phyloP scores from a whole-genome alignment of 2,113 vertebrate genomes.

The Actinemys pallida region DNA sequence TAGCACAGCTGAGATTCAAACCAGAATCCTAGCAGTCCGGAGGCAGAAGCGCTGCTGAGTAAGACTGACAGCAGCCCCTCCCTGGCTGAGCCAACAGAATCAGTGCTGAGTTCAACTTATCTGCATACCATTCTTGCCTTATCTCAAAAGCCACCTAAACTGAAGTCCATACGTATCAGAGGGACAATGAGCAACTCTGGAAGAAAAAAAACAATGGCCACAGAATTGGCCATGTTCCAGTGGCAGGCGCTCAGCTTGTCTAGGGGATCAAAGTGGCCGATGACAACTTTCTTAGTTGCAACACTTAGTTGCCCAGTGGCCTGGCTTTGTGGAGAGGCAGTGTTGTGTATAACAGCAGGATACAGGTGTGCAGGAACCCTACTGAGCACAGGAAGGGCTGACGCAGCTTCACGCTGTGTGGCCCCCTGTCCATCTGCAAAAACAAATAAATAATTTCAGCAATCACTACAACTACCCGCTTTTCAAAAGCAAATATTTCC shows the following conservation, averaged over 20 bases:
- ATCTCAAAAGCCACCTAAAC: background rate
- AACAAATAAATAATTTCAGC: background rate
- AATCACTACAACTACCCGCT: background rate
- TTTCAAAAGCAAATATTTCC: background rate
- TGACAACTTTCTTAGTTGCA: background rate
- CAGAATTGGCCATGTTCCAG: background rate
- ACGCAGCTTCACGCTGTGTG: background rate
- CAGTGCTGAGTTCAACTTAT: background rate
- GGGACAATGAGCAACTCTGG: background rate
- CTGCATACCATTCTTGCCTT: background rate
- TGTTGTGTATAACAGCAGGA: background rate
- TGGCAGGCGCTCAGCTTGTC: background rate
- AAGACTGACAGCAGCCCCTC: constrained; percentile 4
- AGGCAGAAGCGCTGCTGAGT: background rate
- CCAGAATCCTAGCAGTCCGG: background rate
- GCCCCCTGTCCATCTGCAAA: background rate
- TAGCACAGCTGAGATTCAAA: background rate
- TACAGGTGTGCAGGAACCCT: background rate
- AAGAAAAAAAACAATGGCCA: background rate
- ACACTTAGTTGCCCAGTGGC: background rate
- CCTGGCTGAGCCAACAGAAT: background rate
- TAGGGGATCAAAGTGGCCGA: background rate
- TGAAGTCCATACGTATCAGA: background rate
- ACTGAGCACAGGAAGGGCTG: background rate
- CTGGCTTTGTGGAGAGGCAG: background rate